Percentiles rank a stretch among this genome's conserved stretches.
Conservation (phyloP, 1,140 invertebrate species). For the Scaptomyza montana region DNA sequence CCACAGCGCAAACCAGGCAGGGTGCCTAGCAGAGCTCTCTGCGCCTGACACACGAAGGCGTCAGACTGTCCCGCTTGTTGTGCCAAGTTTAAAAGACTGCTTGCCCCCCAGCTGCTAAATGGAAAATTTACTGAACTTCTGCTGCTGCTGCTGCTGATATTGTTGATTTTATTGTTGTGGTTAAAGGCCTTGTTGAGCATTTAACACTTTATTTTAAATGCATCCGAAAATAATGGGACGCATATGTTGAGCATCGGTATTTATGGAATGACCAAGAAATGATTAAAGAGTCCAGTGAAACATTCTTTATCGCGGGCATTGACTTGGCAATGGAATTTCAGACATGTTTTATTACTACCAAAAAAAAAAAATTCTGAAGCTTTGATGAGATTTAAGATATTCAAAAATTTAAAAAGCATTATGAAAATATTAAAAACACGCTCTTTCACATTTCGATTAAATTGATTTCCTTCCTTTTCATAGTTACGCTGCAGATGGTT, state of each 20-base stretch:
- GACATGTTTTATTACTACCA: too few species aligned
- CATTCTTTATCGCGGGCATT: conserved; percentile 6
- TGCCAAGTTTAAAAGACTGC: conserved; percentile 32
- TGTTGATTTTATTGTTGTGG: conserved; percentile 4
- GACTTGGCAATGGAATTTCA: background rate
- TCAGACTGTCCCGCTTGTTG: conserved; percentile 27
- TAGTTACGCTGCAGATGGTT: background rate
- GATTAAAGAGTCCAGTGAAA: conserved; percentile 17
- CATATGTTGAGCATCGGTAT: conserved; percentile 10
- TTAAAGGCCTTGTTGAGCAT: conserved; percentile 40
- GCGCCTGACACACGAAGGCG: conserved; percentile 38
- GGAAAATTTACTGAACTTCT: conserved; percentile 37
- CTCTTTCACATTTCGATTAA: background rate
- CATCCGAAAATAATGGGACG: conserved; percentile 21
- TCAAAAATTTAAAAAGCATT: too few species aligned
- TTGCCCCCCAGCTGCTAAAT: conserved; percentile 26
- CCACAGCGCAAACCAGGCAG: conserved; percentile 21
- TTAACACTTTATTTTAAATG: conserved; percentile 30
- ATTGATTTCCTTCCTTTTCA: background rate
- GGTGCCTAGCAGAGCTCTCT: conserved; percentile 11
- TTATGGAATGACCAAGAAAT: conserved; percentile 20
- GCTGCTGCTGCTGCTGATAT: background rate
- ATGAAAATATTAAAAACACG: too few species aligned
- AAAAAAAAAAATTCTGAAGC: too few species aligned
- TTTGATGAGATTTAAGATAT: too few species aligned